A percentile compares a stretch with the other conserved stretches of the same genome.
Conservation (phyloP, 2,113 vertebrate species). For the Pterophyllum scalare region DNA sequence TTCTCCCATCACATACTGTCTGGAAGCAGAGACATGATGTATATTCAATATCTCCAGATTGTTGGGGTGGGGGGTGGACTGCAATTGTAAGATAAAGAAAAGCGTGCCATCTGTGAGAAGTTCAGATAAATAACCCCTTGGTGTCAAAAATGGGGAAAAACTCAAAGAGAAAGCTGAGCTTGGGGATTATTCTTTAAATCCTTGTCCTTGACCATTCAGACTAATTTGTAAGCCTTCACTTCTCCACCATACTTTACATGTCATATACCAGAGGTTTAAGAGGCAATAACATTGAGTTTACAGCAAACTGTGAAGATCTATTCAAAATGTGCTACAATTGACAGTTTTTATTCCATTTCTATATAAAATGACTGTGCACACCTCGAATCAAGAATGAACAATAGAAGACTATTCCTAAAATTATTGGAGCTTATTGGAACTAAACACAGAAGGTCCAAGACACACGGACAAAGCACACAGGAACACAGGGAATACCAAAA, state of each 20-base stretch:
- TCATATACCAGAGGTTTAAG: background rate
- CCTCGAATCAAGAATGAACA: too few relatives aligned
- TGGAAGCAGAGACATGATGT: background rate
- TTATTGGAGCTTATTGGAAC: too few relatives aligned
- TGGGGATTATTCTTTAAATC: slow-evolving; percentile 44
- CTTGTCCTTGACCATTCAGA: slow-evolving; percentile 37
- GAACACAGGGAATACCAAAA: too few relatives aligned
- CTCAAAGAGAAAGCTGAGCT: slow-evolving; percentile 13
- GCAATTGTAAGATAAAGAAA: background rate
- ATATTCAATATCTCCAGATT: background rate
- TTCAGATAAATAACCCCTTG: background rate
- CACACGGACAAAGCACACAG: too few relatives aligned
- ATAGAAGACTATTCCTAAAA: too few relatives aligned
- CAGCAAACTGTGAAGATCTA: background rate
- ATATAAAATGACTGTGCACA: too few relatives aligned
- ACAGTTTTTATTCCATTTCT: too few relatives aligned
- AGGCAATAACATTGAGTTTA: background rate
- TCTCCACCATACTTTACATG: slow-evolving; percentile 5
- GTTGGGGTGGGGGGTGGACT: background rate
- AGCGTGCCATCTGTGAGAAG: background rate
- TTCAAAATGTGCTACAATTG: too few relatives aligned
- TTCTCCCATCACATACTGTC: background rate
- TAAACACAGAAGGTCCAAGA: too few relatives aligned
- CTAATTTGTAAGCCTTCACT: slow-evolving; percentile 29
- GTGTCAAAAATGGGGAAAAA: slow-evolving; percentile 14